Evolutionary conservation across 2,797 vertebrate species (phyloP).

Genomic region (Gymnodraco acuticeps): DNA sequence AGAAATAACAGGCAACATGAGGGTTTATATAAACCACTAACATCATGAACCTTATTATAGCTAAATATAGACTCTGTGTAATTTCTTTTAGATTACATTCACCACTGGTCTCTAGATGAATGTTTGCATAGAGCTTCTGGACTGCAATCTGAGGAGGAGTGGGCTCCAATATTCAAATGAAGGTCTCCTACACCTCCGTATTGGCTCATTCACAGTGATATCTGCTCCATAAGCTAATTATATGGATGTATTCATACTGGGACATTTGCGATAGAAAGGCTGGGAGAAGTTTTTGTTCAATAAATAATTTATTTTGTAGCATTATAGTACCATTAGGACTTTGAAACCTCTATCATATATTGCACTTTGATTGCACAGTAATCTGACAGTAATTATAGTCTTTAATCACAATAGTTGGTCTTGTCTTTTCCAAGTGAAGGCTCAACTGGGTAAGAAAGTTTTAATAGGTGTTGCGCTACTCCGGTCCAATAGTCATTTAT

Average conservation of each 20-base stretch:
- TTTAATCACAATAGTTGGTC: no score
- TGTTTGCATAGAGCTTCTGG: neutral
- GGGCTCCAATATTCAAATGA: neutral
- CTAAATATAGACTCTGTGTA: neutral
- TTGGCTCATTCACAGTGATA: conserved; percentile 1
- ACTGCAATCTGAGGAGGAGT: conserved; percentile 1
- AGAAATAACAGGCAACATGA: conserved; percentile 18
- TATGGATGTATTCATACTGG: conserved; percentile 7
- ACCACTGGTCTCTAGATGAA: neutral
- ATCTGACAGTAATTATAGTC: no score
- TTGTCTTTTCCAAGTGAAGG: no score
- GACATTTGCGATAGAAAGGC: conserved; percentile 14
- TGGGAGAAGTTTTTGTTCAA: neutral
- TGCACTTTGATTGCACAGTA: no score
- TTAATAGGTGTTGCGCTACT: no score
- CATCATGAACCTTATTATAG: neutral
- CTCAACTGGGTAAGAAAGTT: no score
- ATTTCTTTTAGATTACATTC: neutral
- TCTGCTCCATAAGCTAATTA: conserved; percentile 22
- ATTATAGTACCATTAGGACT: conserved; percentile 4
- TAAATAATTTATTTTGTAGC: neutral
- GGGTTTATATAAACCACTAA: conserved; percentile 17
- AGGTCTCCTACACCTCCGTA: neutral
- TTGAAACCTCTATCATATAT: neutral
- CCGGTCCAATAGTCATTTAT: no score